Evolutionary conservation across 1,140 invertebrate genomes (phyloP).

Genomic region (Asobara japonica): DNA sequence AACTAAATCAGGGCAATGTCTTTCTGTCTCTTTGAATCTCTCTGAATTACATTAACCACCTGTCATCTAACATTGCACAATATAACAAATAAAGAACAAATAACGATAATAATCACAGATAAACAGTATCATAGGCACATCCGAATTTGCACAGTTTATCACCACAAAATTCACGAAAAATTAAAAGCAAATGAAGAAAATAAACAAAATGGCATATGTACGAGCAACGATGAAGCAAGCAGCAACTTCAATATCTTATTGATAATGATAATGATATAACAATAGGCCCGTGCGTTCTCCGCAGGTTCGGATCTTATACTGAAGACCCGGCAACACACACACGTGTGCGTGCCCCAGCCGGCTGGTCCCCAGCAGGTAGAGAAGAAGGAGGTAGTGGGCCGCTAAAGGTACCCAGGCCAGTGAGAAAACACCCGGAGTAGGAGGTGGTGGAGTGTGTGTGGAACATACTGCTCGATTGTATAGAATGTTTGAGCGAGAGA

Average conservation of each 20-base stretch:
- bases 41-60: too few species aligned
- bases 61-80: not conserved
- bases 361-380: conserved; percentile 47
- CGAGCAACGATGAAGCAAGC: not conserved
- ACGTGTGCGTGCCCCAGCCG: conserved; percentile 47
- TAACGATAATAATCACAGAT: not conserved
- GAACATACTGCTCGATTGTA: not conserved
- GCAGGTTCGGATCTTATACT: conserved; percentile 67
- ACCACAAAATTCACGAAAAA: not conserved
- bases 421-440: not conserved
- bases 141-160: not conserved
- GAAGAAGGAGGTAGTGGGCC: conserved; percentile 44
- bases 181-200: not conserved
- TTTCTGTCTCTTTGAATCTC: not conserved
- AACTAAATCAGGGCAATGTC: not conserved
- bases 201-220: not conserved
- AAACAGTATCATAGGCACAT: not conserved
- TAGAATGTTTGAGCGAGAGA: not conserved
- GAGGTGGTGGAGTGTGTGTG: conserved; percentile 6
- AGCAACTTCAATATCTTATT: conserved; percentile 31
- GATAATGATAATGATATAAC: conserved; percentile 66
- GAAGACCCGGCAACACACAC: conserved; percentile 62
- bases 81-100: not conserved
- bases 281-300: conserved; percentile 66
- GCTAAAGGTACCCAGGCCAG: conserved; percentile 10